A percentile compares a stretch with the other conserved stretches of the same genome.
These are phyloP conservation scores for Abrostola triplasia DNA, from an alignment of 2,888 invertebrate genomes.

Conservation along the genomic window DNA sequence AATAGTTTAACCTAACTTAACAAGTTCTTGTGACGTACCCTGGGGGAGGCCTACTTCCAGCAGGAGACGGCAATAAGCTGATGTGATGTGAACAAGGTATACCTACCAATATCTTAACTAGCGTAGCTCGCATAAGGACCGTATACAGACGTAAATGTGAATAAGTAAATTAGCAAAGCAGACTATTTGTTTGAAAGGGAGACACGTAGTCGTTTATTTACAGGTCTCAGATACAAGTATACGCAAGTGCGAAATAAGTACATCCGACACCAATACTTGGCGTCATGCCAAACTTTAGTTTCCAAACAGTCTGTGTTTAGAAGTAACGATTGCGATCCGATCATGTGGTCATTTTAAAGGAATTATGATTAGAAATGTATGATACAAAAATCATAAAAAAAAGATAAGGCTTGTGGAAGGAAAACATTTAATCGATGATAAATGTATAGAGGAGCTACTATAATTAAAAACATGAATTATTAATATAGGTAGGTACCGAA, in stretches of 20 bases:
- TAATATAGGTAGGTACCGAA: no score
- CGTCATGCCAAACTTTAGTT: slow-evolving; percentile 70
- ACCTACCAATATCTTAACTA: no score
- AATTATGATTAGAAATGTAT: neutral
- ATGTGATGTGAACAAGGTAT: no score
- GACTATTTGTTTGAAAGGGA: neutral
- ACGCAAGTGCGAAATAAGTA: slow-evolving; percentile 64
- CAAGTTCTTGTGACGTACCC: no score
- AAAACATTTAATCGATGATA: no score
- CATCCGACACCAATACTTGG: slow-evolving; percentile 74
- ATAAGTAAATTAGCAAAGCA: neutral
- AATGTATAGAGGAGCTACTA: no score
- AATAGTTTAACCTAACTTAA: no score
- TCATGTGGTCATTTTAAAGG: neutral
- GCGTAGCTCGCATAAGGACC: neutral
- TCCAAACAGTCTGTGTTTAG: slow-evolving; percentile 42
- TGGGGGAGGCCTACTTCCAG: no score
- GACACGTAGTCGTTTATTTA: slow-evolving; percentile 31
- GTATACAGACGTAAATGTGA: neutral
- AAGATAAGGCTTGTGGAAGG: no score
- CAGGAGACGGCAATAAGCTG: no score
- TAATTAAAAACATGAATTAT: no score
- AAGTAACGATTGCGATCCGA: slow-evolving; percentile 44
- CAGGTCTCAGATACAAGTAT: slow-evolving; percentile 35
- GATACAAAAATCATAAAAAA: neutral